These are phyloP conservation scores for Hydractinia symbiolongicarpus DNA, from an alignment of 30 jellyfish, hydroid and myxozoan genomes.

Conservation along the genomic window DNA sequence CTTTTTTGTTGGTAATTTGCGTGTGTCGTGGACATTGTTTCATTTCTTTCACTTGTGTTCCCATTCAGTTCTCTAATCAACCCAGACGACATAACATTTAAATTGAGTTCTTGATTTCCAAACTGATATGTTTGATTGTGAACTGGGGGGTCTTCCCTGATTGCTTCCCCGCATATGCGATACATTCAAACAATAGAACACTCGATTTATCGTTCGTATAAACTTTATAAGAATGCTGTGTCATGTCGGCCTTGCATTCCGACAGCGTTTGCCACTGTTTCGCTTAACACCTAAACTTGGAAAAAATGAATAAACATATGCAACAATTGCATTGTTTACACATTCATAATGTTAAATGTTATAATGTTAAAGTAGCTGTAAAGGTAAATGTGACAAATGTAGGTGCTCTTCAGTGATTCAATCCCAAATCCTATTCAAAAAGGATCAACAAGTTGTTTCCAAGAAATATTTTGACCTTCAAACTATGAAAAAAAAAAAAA, in stretches of 20 bases:
- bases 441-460: neutral
- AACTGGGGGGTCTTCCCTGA: constrained; percentile 1
- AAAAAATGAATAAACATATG: neutral
- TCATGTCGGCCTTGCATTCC: neutral
- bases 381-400: neutral
- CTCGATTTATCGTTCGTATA: neutral
- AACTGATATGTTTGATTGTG: no score
- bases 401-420: constrained; percentile 2
- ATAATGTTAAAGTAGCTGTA: neutral
- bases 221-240: neutral
- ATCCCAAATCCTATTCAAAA: neutral
- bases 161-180: neutral
- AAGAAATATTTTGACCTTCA: neutral
- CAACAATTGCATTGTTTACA: neutral
- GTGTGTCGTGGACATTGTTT: neutral
- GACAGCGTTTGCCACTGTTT: neutral
- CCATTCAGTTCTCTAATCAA: neutral
- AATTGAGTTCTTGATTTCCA: neutral
- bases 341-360: neutral
- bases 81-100: neutral
- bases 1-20: neutral
- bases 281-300: neutral
- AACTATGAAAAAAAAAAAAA: neutral
- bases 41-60: neutral
- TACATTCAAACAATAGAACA: constrained; percentile 12